These are phyloP conservation scores for Drosophila elegans DNA, from an alignment of 1,140 invertebrate species.

Conservation along the genomic window DNA sequence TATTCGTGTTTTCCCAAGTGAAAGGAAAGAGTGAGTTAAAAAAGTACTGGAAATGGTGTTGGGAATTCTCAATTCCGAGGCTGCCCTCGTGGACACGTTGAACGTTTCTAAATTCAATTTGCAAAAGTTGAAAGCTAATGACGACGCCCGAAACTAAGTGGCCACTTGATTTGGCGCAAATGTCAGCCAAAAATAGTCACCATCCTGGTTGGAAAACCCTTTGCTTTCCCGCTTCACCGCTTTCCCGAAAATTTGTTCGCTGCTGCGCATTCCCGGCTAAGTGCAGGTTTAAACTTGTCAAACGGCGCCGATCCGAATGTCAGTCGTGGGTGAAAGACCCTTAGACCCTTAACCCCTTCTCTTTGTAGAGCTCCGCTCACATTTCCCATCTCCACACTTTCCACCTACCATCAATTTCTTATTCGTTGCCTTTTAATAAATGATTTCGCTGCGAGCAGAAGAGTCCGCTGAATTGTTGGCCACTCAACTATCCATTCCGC, in stretches of 20 bases:
- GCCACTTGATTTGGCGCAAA: conserved; percentile 63
- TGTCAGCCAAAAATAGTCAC: conserved; percentile 9
- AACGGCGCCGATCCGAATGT: conserved; percentile 23
- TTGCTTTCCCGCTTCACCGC: not conserved
- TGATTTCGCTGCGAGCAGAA: conserved; percentile 12
- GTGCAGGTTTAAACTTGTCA: conserved; percentile 51
- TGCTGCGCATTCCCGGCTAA: conserved; percentile 8
- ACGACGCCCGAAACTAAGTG: conserved; percentile 58
- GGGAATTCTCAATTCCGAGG: conserved; percentile 4
- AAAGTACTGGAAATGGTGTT: not conserved
- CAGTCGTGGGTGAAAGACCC: not conserved
- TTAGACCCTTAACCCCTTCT: not conserved
- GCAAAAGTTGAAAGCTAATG: conserved; percentile 74
- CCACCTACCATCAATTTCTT: conserved; percentile 12
- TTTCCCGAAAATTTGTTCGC: conserved; percentile 11
- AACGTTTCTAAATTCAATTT: conserved; percentile 73
- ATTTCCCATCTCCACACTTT: conserved; percentile 5
- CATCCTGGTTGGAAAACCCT: not conserved
- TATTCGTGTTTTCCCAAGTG: not conserved
- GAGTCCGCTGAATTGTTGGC: conserved; percentile 8
- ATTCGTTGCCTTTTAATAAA: conserved; percentile 25
- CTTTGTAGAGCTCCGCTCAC: not conserved
- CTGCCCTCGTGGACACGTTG: conserved; percentile 34
- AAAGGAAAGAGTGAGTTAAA: not conserved
- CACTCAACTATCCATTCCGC: conserved; percentile 19